Percentiles rank a stretch among this genome's conserved stretches.
phyloP scores from a whole-genome alignment of 2,797 vertebrate species.

The Anableps anableps region DNA sequence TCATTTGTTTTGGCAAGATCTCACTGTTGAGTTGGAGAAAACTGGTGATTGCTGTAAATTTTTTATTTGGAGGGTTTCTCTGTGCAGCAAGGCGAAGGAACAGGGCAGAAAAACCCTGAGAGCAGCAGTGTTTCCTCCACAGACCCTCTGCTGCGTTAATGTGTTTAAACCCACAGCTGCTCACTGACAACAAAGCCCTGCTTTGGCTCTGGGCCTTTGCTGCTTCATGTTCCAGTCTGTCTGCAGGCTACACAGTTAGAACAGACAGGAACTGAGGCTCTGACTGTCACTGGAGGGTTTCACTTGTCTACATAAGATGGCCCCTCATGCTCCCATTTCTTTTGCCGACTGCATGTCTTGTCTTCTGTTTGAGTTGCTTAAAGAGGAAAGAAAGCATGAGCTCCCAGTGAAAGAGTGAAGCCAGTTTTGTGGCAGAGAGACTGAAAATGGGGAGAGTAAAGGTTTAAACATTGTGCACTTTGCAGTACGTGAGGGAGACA shows the following conservation, averaged over 20 bases:
- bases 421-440: background rate
- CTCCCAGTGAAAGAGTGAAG: background rate
- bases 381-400: background rate
- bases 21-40: background rate
- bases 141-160: conserved; percentile 26
- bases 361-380: background rate
- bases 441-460: fast-evolving
- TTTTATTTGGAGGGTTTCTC: background rate
- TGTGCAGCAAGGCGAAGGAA: background rate
- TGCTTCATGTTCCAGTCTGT: conserved; percentile 26
- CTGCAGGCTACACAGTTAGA: conserved; percentile 46
- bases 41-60: background rate
- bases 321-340: conserved; percentile 21
- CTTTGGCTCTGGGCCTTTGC: conserved; percentile 50
- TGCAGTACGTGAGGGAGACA: conserved; percentile 93
- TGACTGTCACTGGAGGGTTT: conserved; percentile 38
- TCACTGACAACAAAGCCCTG: conserved; percentile 61
- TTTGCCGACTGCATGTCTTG: conserved; percentile 15
- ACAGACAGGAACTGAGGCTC: conserved; percentile 26
- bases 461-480: background rate
- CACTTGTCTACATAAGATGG: conserved; percentile 29
- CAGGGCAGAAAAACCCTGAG: background rate
- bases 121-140: conserved; percentile 6
- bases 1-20: background rate
- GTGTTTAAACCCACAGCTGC: conserved; percentile 44